phyloP scores from a whole-genome alignment of 1,140 invertebrate species.

The Apocrypta bakeri region DNA sequence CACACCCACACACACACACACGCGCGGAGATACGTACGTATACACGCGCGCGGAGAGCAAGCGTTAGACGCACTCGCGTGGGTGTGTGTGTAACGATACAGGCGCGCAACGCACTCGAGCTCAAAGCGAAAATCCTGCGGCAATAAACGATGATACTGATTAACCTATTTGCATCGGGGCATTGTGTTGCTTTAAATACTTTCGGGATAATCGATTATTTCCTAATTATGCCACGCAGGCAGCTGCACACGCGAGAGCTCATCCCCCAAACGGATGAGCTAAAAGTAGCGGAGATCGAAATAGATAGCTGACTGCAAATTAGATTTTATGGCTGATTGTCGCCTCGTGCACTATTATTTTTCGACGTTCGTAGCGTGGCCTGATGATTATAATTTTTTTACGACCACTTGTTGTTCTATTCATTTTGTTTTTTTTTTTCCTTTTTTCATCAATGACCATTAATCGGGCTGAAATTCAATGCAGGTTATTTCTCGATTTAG shows the following conservation, averaged over 20 bases:
- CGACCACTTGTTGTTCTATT: too few relatives aligned
- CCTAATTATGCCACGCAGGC: slow-evolving; percentile 7
- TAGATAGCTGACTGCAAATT: neutral
- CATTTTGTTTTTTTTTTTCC: too few relatives aligned
- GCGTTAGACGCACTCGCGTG: too few relatives aligned
- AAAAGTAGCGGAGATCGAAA: neutral
- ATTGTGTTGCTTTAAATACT: slow-evolving; percentile 15
- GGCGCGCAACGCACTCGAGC: neutral
- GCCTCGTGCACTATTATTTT: neutral
- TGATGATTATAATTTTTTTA: neutral
- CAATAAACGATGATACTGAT: slow-evolving; percentile 16
- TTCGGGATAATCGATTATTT: slow-evolving; percentile 11
- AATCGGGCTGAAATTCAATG: too few relatives aligned
- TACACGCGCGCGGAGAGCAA: neutral
- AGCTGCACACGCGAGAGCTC: too few relatives aligned
- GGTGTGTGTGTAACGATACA: neutral
- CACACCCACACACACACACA: too few relatives aligned
- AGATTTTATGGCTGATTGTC: neutral
- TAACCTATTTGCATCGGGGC: slow-evolving; percentile 12
- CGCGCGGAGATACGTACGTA: too few relatives aligned
- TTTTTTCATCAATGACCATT: neutral
- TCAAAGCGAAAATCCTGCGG: slow-evolving; percentile 15
- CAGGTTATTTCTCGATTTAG: neutral
- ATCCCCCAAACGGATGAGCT: too few relatives aligned
- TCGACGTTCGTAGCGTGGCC: too few relatives aligned